Evolutionary conservation across 2,797 vertebrate genomes (phyloP).

Genomic region (Bovichtus diacanthus): DNA sequence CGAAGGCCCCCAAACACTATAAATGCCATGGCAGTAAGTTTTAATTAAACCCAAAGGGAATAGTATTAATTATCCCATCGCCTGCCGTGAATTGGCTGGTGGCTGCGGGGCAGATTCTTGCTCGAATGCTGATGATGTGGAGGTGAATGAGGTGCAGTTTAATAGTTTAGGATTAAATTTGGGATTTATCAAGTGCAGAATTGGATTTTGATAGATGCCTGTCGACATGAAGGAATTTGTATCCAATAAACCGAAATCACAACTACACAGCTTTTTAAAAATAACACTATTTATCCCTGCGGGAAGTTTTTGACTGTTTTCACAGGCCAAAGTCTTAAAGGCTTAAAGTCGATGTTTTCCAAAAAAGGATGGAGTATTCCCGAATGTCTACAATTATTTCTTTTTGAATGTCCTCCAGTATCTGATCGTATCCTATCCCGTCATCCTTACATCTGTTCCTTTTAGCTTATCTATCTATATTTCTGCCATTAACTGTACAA

Average conservation of each 20-base stretch:
- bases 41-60: slow-evolving; percentile 87
- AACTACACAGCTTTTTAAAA: slow-evolving; percentile 33
- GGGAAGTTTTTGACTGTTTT: slow-evolving; percentile 36
- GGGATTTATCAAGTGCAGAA: slow-evolving; percentile 63
- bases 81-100: slow-evolving; percentile 69
- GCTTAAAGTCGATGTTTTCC: slow-evolving; percentile 26
- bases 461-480: slow-evolving; percentile 52
- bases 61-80: slow-evolving; percentile 81
- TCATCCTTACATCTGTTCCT: slow-evolving; percentile 58
- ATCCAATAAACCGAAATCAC: slow-evolving; percentile 49
- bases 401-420: slow-evolving; percentile 40
- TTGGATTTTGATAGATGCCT: slow-evolving; percentile 51
- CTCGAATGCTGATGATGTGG: slow-evolving; percentile 74
- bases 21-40: slow-evolving; percentile 78
- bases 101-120: slow-evolving; percentile 68
- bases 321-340: too few relatives aligned
- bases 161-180: slow-evolving; percentile 57
- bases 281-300: slow-evolving; percentile 28
- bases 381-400: slow-evolving; percentile 37
- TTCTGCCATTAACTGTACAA: slow-evolving; percentile 49
- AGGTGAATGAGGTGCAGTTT: slow-evolving; percentile 58
- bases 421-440: slow-evolving; percentile 48
- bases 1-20: slow-evolving; percentile 61
- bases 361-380: slow-evolving; percentile 32
- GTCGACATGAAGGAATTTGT: slow-evolving; percentile 16